These are phyloP conservation scores for Mythimna impura DNA, from an alignment of 2,888 invertebrate species.

Conservation along the genomic window DNA sequence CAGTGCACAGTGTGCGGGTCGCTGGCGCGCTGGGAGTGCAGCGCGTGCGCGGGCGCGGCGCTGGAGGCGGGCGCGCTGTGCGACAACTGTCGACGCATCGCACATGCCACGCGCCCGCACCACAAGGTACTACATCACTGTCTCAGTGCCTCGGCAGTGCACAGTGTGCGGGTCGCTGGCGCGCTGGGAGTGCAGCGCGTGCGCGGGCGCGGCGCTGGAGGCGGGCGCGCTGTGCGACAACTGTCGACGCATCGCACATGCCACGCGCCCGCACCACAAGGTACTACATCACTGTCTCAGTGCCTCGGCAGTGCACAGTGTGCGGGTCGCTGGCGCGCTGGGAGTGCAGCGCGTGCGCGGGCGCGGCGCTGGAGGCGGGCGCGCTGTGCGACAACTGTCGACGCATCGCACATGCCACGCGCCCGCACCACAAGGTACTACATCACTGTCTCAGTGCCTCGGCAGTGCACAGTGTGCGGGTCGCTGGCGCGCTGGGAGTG, in stretches of 20 bases:
- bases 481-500: too few species aligned
- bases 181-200: constrained; percentile 95
- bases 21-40: constrained; percentile 93
- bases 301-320: too few species aligned
- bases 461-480: too few species aligned
- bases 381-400: constrained; percentile 94
- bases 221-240: constrained; percentile 91
- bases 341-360: constrained; percentile 97
- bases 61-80: constrained; percentile 93
- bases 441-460: too few species aligned
- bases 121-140: constrained; percentile 34
- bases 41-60: constrained; percentile 95
- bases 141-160: too few species aligned
- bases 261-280: constrained; percentile 77
- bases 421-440: constrained; percentile 71
- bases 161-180: not conserved
- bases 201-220: constrained; percentile 92
- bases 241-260: constrained; percentile 93
- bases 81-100: constrained; percentile 93
- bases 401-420: constrained; percentile 91
- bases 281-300: constrained; percentile 7
- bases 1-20: constrained; percentile 88
- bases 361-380: constrained; percentile 80
- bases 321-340: constrained; percentile 73
- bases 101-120: constrained; percentile 85